Percentiles rank a stretch among this genome's conserved stretches.
phyloP scores from a whole-genome alignment of 1,140 invertebrate genomes.

The Halictus rubicundus region DNA sequence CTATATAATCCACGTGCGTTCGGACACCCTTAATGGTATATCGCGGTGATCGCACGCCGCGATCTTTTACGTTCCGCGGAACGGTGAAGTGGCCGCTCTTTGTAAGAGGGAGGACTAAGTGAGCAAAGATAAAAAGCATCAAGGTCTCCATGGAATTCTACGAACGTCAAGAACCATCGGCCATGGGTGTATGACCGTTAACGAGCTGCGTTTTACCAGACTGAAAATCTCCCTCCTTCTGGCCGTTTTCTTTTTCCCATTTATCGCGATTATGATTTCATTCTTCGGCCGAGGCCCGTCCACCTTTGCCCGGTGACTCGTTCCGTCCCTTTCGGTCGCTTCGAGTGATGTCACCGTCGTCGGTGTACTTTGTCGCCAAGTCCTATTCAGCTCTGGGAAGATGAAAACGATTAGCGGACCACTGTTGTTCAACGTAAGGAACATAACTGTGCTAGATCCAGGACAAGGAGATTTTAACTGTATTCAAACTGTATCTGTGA shows the following conservation, averaged over 20 bases:
- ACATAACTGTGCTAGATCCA: too few species aligned
- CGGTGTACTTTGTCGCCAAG: background rate
- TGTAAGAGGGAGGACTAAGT: slow-evolving; percentile 30
- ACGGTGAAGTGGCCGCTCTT: slow-evolving; percentile 36
- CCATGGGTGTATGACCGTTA: slow-evolving; percentile 60
- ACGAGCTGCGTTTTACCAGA: slow-evolving; percentile 47
- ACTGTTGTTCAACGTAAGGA: too few species aligned
- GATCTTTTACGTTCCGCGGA: slow-evolving; percentile 53
- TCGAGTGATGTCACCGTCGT: background rate
- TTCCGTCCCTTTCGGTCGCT: background rate
- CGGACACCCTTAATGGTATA: slow-evolving; percentile 54
- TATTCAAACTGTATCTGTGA: too few species aligned
- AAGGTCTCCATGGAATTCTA: slow-evolving; percentile 52
- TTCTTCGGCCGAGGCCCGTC: background rate
- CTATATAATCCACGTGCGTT: slow-evolving; percentile 51
- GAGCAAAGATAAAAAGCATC: slow-evolving; percentile 58
- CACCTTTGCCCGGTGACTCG: background rate
- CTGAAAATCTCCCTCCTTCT: slow-evolving; percentile 32
- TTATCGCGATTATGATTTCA: slow-evolving; percentile 50
- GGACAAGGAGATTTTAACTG: too few species aligned
- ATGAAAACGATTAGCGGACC: too few species aligned
- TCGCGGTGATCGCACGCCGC: slow-evolving; percentile 51
- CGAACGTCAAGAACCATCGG: slow-evolving; percentile 58
- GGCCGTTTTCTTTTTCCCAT: background rate
- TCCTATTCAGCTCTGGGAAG: too few species aligned